Evolutionary conservation across 2,113 vertebrate genomes (phyloP), one percentile per base, ranked within the genome.

Genomic region (Colistium nudipinnis): DNA sequence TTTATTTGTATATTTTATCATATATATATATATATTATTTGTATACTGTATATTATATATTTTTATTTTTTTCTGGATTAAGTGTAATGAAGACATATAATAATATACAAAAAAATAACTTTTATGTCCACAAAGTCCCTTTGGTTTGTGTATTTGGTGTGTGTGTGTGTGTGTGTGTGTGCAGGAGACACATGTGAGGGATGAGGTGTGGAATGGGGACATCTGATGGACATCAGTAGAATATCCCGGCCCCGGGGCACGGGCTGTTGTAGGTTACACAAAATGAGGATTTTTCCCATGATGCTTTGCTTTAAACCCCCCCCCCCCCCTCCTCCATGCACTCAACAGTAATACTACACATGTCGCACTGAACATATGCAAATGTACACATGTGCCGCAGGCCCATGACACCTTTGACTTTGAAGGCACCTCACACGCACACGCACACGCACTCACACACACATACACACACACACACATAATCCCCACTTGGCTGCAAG

Each of bases 321-420:
- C 44, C 10, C 4, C 61, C 2, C 8, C 7, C 45, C 27, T 41
- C 19, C 12, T 30, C n/a, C 28, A 9, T 33, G 24, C 27, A 45
- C 4, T 47, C 43, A 10, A 1, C 20, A 57, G 9, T 1, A n/a
- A 19, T 31, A 19, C 1, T 10, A 36, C 4, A 30, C 59, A 47
- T 69, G 31, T 41, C 17, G 25, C 16, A 7, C 9, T 5, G 33
- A n/a, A n/a, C n/a, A n/a, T 5, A 20, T 62, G 30, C 12, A n/a
- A 12, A 55, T 35, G 39, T 25, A 17, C 51, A 45, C 65, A 76
- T 39, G 39, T 5, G 33, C 67, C 30, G 30, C 39, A 27, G 8
- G 22, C 13, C 17, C 7, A 8, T 10, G 39, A 65, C 70, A 83
- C 73, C 83, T 80, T 69, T 73, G 81, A 84, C 81, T 76, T 86